A percentile compares a stretch with the other conserved stretches of the same genome.
Conservation (phyloP, 2,888 invertebrate genomes). For the Epinotia ramella region DNA sequence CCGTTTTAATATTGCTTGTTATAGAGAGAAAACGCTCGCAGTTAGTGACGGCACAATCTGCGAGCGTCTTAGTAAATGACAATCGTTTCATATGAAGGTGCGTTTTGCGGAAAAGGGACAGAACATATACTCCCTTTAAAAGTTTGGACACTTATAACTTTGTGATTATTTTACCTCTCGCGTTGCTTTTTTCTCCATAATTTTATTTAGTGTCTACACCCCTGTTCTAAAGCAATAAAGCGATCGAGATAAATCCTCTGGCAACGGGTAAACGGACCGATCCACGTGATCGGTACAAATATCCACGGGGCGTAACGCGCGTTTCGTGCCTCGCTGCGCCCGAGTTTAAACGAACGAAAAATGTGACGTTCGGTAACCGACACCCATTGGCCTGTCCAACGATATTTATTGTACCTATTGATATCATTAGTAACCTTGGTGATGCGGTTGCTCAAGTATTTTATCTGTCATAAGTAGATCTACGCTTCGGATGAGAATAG, state of each 20-base stretch:
- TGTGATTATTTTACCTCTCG: too few species aligned
- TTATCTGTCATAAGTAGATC: not conserved
- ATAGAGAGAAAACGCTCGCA: too few species aligned
- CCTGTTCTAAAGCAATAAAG: not conserved
- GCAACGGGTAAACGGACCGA: constrained; percentile 41
- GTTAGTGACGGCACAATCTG: too few species aligned
- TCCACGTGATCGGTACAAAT: constrained; percentile 53
- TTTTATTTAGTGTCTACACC: too few species aligned
- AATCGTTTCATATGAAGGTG: too few species aligned
- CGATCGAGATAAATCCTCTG: constrained; percentile 15
- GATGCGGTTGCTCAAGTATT: constrained; percentile 25
- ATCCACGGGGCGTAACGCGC: constrained; percentile 64
- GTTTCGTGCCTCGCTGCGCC: constrained; percentile 65
- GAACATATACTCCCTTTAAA: too few species aligned
- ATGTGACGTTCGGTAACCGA: constrained; percentile 68
- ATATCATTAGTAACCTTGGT: constrained; percentile 28
- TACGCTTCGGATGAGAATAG: not conserved
- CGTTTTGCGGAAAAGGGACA: too few species aligned
- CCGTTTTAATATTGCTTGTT: too few species aligned
- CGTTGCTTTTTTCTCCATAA: too few species aligned
- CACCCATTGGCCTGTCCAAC: constrained; percentile 55
- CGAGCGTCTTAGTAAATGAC: too few species aligned
- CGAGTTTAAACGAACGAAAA: constrained; percentile 71
- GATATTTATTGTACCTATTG: constrained; percentile 37
- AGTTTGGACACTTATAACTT: too few species aligned